Base-by-base conservation (phyloP, 1,140 invertebrate species). In the Sinonovacula constricta region DNA sequence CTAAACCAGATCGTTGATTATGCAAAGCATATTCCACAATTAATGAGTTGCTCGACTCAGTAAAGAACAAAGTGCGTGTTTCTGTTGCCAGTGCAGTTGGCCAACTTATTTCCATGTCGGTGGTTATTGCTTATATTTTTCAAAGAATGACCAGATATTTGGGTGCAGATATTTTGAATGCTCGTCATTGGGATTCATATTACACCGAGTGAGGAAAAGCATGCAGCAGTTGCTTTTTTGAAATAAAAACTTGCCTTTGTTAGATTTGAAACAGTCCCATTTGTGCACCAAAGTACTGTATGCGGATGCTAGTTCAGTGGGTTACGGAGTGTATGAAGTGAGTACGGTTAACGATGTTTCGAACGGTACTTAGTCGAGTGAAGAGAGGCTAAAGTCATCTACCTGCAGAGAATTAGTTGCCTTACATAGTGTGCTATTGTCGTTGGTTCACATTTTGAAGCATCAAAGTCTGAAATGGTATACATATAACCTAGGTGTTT, bases 251-350 rank as follows among this genome's bases (percentile, higher is more conserved):
- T 69, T 3, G 53, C 14, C 28, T n/a, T n/a, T n/a, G n/a, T n/a
- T n/a, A n/a, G n/a, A n/a, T n/a, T n/a, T n/a, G n/a, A n/a, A 31
- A 56, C 18, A 14, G 14, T 49, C 2, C 2, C 2, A 56, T 5
- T 31, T 69, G 26, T 36, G 4, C 66, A 3, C n/a, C n/a, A 69
- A 69, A 30, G 24, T 69, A 4, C 49, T 69, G 28, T 69, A 69
- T 56, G 53, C 49, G 4, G 66, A 69, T 69, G 51, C 66, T 56
- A 69, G 66, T 34, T 12, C 2, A 12, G 12, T 34, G 3, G 66
- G 66, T 18, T 56, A 69, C 22, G 66, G 14, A 2, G 66, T 45
- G 24, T 69, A 69, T n/a, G 39, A 49, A 18, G 63, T 69, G 1
- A 69, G 30, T 34, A 69, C 66, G 3, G 49, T 33, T 31, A 56